Evolutionary conservation across 2,797 vertebrate genomes (phyloP), one percentile per base, ranked within the genome.

Genomic region (Tragopan temminckii): DNA sequence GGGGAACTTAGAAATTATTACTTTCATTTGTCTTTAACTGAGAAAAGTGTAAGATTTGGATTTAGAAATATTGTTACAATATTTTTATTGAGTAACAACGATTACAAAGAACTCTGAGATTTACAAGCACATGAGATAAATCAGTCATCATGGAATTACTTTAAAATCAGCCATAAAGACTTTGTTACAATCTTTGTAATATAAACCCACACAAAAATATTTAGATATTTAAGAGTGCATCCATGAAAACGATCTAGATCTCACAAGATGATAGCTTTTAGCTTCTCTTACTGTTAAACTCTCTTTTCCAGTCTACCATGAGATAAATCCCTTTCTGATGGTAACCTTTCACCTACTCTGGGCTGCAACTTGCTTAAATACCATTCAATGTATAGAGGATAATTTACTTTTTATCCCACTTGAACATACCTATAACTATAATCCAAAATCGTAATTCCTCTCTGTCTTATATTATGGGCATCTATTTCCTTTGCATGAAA

Each of bases 111-210:
- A 48, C 75, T 85, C 74, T 62, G 48, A 91, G 43, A 67, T 46
- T 79, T 88, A 63, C 67, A 91, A 80, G n/a, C 25, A 24, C 72
- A 61, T 40, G n/a, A 88, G 81, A 86, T 85, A 86, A 94, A 90
- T 78, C 67, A 89, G 75, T 80, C 68, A 88, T 48, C 18, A 3
- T 89, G 52, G 94, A 94, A 94, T 93, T 96, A 80, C 83, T 90
- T 91, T 43, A 69, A 46, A 78, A 87, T 94, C 75, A 91, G 52
- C 66, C 92, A 77, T 92, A 88, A 94, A 77, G 75, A 16, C 68
- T 91, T 90, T 17, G 72, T 91, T 93, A 81, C 33, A 45, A 5
- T 78, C 59, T 88, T 61, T 59, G n/a, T 61, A 33, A 69, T 52
- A 59, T n/a, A 87, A 91, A 46, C 9, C 0, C 5, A 2, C 27